phyloP scores from a whole-genome alignment of 1,140 invertebrate species.

The Atta texana region DNA sequence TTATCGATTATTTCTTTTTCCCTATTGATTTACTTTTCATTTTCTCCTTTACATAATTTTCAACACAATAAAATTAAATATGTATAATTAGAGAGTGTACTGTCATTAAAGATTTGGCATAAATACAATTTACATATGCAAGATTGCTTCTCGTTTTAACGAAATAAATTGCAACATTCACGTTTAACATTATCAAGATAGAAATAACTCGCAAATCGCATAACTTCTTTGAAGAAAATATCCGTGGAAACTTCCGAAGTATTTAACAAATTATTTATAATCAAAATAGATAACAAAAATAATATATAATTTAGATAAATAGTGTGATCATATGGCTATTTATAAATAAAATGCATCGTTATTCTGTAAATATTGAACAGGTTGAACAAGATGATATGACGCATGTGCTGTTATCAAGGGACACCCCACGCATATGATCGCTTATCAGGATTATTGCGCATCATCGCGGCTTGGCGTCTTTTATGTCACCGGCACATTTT shows the following conservation, averaged over 20 bases:
- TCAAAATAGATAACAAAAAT: background rate
- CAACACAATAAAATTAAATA: background rate
- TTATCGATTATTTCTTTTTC: background rate
- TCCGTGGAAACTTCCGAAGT: too few species aligned
- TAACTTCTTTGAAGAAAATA: too few species aligned
- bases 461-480: constrained; percentile 57
- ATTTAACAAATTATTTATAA: too few species aligned
- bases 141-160: too few species aligned
- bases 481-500: constrained; percentile 56
- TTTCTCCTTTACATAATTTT: background rate
- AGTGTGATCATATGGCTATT: background rate
- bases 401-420: constrained; percentile 56
- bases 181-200: too few species aligned
- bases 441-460: constrained; percentile 62
- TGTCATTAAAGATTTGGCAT: background rate
- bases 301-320: constrained; percentile 7
- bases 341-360: background rate
- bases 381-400: constrained; percentile 27
- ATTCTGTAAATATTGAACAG: constrained; percentile 3
- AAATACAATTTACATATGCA: too few species aligned
- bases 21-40: background rate
- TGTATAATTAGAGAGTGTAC: background rate
- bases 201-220: too few species aligned
- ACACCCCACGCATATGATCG: constrained; percentile 64
- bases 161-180: too few species aligned